Base-by-base conservation (phyloP, 2,797 vertebrate species). In the Enteromius anoplus region DNA sequence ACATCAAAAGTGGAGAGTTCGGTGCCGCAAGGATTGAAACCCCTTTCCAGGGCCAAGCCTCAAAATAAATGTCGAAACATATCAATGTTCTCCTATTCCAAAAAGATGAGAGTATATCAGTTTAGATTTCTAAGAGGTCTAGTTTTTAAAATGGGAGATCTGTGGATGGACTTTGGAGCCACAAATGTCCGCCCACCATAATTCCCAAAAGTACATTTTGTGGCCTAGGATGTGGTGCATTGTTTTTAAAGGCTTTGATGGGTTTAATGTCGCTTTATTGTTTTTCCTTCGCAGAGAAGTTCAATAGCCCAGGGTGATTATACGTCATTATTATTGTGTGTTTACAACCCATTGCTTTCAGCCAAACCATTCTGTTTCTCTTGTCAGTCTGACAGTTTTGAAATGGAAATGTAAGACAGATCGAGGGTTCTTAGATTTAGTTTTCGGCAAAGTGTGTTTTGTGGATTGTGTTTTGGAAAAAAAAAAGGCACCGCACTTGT, bases 31-130 rank as follows among this genome's bases (percentile, higher is more conserved):
- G 81, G 86, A 82, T n/a, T 29, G 68, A 71, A 90, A 89, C 91
- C 91, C 91, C 90, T 88, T 92, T 82, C 70, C 37, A 79, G 90
- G 88, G 89, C 87, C 81, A 58, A 60, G 75, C 80, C 83, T 87
- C 82, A 83, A 89, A 85, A 72, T 76, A 89, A 91, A 92, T 91
- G 93, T 93, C 89, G 88, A 93, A 91, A 94, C 95, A 95, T 95
- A 95, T 95, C 94, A 93, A 85, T 87, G 90, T 90, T 89, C 90
- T 89, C 87, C 89, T 87, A 75, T 87, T 86, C 75, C 82, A 81
- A 86, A 89, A 89, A 85, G 80, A 82, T 64, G 71, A 85, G 78
- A 66, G 45, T 72, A 80, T 78, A 88, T 83, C 40, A 84, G 92
- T 87, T 84, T 93, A 91, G 91, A 92, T 91, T 93, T 91, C 86